phyloP scores from a whole-genome alignment of 2,797 vertebrate genomes.

The Scyliorhinus canicula region DNA sequence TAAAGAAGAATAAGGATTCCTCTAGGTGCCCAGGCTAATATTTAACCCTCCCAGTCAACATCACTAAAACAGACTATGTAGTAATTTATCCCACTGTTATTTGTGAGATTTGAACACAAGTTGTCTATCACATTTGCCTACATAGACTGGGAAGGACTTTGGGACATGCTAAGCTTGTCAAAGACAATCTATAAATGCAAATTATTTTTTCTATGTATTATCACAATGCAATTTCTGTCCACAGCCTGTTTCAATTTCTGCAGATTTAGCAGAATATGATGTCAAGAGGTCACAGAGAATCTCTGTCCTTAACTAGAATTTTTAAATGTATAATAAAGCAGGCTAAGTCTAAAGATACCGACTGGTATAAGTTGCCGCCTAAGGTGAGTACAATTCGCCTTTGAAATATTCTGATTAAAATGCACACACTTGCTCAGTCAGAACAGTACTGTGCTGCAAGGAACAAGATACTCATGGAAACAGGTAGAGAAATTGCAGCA shows the following conservation, averaged over 20 bases:
- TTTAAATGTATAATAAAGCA: background rate
- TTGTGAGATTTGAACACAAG: background rate
- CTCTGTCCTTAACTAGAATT: background rate
- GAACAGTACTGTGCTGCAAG: background rate
- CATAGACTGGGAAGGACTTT: background rate
- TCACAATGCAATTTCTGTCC: background rate
- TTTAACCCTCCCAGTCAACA: background rate
- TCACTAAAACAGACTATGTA: background rate
- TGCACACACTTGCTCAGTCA: background rate
- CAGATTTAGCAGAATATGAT: constrained; percentile 12
- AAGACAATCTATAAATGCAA: background rate
- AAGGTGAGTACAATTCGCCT: background rate
- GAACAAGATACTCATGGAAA: background rate
- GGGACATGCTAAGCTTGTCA: background rate
- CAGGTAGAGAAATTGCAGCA: background rate
- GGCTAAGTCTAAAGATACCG: background rate
- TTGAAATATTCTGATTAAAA: background rate
- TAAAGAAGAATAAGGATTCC: background rate
- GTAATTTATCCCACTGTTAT: background rate
- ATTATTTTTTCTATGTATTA: background rate
- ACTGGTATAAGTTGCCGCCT: background rate
- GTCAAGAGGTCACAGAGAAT: background rate
- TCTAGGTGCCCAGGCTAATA: background rate
- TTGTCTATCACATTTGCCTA: background rate
- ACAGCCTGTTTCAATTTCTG: background rate